Base-by-base conservation (phyloP, 2,888 invertebrate species). In the Phragmatobia fuliginosa region DNA sequence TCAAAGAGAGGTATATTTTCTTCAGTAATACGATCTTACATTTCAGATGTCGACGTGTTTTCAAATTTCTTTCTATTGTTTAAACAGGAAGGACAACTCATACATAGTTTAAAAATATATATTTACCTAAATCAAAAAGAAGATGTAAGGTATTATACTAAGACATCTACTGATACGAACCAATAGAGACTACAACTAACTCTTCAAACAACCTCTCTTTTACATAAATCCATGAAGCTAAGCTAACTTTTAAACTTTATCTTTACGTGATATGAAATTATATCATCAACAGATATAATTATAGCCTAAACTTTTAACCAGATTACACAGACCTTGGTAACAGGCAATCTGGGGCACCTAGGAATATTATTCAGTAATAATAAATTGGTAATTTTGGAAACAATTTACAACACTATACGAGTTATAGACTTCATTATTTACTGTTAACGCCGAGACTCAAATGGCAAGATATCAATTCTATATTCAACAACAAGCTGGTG, bases 391-490 rank as follows among this genome's bases (percentile, higher is more conserved):
- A 11, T 25, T 3, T 25, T 52, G 1, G 25, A 52, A 45, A 45
- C 8, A 11, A 25, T 25, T 25, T 25, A 3, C 71, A 78, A 76
- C 32, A 63, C 28, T 7, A 18, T 25, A 0, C 21, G 70, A 52
- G 45, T 67, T 28, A 69, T 68, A 72, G 65, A 71, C 66, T 64
- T 70, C 69, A 73, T 58, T 71, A 73, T 81, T 81, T 73, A 80
- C 69, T 72, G 76, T 79, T 74, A 71, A 71, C 59, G 73, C 73
- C 70, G 59, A 74, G 74, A 70, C 73, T 73, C 71, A 76, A 70
- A 77, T 75, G 56, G 77, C 75, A 83, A 83, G 79, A 74, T 76
- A 80, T 85, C 84, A 83, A 84, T 84, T 87, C 83, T 84, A n/a
- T n/a, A n/a, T n/a, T n/a, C n/a, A n/a, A n/a, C n/a, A n/a, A n/a